Evolutionary conservation across 2,888 invertebrate species (phyloP).

Genomic region (Sycophila texana): DNA sequence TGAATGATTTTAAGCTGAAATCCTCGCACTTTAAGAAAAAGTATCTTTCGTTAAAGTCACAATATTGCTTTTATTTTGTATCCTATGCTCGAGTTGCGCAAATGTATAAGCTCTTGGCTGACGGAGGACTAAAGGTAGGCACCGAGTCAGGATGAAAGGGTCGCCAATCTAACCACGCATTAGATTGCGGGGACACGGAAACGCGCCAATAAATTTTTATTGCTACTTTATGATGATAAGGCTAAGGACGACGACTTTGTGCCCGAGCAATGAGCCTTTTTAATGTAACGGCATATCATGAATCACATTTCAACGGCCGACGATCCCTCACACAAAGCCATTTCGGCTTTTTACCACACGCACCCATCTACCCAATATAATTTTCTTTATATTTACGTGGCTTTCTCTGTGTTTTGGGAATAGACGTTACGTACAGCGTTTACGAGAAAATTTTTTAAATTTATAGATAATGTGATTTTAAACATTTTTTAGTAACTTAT

Average conservation of each 20-base stretch:
- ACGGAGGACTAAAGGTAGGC: no score
- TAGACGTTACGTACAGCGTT: no score
- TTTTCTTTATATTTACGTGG: conserved; percentile 8
- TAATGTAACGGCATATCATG: conserved; percentile 68
- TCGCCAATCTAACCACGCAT: conserved; percentile 40
- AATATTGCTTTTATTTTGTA: neutral
- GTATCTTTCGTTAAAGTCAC: no score
- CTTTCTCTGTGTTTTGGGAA: no score
- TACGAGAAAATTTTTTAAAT: no score
- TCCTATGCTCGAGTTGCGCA: no score
- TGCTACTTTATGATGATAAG: conserved; percentile 72
- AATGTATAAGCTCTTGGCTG: no score
- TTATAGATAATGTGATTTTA: no score
- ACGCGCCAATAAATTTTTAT: conserved; percentile 73
- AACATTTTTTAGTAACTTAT: neutral
- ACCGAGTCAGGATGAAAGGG: conserved; percentile 1
- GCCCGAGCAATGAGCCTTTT: conserved; percentile 65
- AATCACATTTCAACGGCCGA: conserved; percentile 60
- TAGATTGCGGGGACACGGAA: conserved; percentile 37
- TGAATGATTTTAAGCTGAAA: no score
- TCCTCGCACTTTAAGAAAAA: no score
- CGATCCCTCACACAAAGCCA: conserved; percentile 9
- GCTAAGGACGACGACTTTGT: conserved; percentile 60
- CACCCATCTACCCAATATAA: neutral
- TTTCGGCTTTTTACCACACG: neutral